phyloP scores from a whole-genome alignment of 2,113 vertebrate species.

The Neomonachus schauinslandi region DNA sequence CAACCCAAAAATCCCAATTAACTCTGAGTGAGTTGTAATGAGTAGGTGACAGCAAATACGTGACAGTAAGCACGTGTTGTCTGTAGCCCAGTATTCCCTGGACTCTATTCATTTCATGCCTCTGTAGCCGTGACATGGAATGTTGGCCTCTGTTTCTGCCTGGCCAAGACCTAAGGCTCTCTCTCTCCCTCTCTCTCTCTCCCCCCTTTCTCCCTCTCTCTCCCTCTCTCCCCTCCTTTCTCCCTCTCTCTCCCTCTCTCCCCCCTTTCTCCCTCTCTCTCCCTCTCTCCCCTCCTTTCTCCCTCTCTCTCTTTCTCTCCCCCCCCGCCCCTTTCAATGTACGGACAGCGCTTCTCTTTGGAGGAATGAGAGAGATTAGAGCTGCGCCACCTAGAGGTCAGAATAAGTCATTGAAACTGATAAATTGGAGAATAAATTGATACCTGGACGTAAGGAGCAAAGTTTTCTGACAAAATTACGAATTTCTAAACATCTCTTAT shows the following conservation, averaged over 20 bases:
- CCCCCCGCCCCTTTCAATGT: too few relatives aligned
- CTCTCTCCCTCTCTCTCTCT: accelerated
- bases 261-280: background rate
- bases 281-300: too few relatives aligned
- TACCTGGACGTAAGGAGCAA: background rate
- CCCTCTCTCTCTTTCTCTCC: background rate
- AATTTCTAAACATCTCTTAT: conserved; percentile 64
- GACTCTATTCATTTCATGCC: conserved; percentile 32
- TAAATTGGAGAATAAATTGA: background rate
- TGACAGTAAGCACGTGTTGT: background rate
- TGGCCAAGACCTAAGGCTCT: background rate
- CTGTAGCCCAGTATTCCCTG: background rate
- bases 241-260: too few relatives aligned
- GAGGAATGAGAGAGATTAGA: conserved; percentile 23
- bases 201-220: background rate
- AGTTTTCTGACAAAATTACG: background rate
- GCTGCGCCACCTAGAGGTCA: conserved; percentile 22
- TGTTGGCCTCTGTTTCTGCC: background rate
- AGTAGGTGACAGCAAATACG: conserved; percentile 42
- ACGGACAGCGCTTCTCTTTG: background rate
- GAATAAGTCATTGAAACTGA: conserved; percentile 1
- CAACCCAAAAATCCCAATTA: background rate
- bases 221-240: too few relatives aligned
- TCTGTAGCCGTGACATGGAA: background rate
- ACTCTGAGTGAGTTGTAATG: background rate